Evolutionary conservation across 92 coral and sea anemone genomes (phyloP).

Genomic region (Isaurus tuberculatus): DNA sequence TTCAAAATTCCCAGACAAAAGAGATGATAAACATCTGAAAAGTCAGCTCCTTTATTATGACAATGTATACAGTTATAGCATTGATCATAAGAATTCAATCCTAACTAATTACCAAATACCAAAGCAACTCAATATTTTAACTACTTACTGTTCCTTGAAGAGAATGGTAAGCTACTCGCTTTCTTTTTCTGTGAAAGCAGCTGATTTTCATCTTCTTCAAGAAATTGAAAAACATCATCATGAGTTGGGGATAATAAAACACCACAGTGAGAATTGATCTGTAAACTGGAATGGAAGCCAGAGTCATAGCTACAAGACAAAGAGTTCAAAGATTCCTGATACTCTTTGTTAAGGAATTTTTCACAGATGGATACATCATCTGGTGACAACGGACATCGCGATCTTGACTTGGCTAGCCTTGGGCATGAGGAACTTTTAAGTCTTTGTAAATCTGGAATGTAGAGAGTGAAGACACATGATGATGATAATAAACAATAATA

Average conservation of each 20-base stretch:
- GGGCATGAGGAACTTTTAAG: slow-evolving; percentile 33
- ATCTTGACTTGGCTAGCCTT: slow-evolving; percentile 35
- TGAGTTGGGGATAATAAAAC: slow-evolving; percentile 21
- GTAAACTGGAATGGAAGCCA: slow-evolving; percentile 27
- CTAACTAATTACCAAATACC: no score
- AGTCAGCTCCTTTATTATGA: no score
- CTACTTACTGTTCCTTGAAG: neutral
- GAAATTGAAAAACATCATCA: slow-evolving; percentile 16
- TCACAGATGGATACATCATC: slow-evolving; percentile 56
- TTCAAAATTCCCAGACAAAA: no score
- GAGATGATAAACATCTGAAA: no score
- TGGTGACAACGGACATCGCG: slow-evolving; percentile 61
- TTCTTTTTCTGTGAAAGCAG: neutral
- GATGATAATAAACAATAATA: neutral
- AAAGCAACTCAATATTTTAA: neutral
- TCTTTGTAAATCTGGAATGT: neutral
- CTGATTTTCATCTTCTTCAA: slow-evolving; percentile 12
- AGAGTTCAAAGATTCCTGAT: neutral
- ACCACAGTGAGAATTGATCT: neutral
- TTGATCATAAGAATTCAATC: no score
- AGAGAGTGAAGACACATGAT: neutral
- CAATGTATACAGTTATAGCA: no score
- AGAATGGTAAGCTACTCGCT: neutral
- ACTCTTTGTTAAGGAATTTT: slow-evolving; percentile 21
- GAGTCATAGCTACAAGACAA: slow-evolving; percentile 13